phyloP scores from a whole-genome alignment of 2,797 vertebrate species.

The Choloepus didactylus region DNA sequence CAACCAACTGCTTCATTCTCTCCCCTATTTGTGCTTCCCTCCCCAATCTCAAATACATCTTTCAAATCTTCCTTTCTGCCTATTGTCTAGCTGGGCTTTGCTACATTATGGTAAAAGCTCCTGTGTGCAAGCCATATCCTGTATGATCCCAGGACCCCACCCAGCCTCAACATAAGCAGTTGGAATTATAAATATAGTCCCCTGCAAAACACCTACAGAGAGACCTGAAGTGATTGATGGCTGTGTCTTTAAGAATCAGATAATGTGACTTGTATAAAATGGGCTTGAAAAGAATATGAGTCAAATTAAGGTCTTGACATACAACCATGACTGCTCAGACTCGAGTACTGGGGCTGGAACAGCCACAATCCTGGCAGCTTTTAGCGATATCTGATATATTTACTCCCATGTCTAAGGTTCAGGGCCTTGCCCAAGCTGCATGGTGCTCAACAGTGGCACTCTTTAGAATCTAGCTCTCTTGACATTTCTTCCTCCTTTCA shows the following conservation, averaged over 20 bases:
- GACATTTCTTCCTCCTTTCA: neutral
- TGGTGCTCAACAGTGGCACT: fast-evolving
- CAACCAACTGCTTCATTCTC: neutral
- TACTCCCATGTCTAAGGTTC: neutral
- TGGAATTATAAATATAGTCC: neutral
- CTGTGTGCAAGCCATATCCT: neutral
- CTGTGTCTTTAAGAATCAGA: neutral
- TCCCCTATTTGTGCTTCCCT: neutral
- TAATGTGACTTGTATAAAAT: neutral
- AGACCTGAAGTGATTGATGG: neutral
- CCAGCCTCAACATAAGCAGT: neutral
- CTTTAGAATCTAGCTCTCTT: neutral
- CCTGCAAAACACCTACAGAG: neutral
- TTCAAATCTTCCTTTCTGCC: neutral
- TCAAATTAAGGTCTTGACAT: neutral
- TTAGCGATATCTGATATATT: neutral
- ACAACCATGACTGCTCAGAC: neutral
- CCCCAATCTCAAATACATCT: too few relatives aligned
- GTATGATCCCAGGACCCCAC: neutral
- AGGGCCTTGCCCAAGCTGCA: neutral
- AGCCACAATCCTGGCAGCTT: neutral
- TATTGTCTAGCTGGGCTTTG: neutral
- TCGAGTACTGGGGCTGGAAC: neutral
- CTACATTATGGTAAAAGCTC: neutral
- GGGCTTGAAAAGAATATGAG: neutral